Evolutionary conservation across 92 coral and sea anemone genomes (phyloP).

Genomic region (Epizoanthus rinbou): DNA sequence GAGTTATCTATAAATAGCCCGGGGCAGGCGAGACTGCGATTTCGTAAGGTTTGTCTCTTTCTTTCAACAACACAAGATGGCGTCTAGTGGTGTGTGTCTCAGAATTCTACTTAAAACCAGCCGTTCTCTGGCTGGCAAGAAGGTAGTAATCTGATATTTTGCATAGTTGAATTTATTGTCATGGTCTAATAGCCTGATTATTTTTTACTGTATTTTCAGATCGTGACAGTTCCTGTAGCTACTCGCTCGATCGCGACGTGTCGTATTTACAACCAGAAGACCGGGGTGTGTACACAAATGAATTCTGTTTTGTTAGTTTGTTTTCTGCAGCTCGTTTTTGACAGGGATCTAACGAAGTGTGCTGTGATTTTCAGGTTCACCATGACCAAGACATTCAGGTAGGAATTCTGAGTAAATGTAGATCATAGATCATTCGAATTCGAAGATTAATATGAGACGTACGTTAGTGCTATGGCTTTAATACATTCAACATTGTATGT

Average conservation of each 20-base stretch:
- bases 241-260: slow-evolving; percentile 36
- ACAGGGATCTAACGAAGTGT: not conserved
- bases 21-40: not conserved
- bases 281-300: slow-evolving; percentile 19
- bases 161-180: not conserved
- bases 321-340: not conserved
- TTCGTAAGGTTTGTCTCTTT: not conserved
- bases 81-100: slow-evolving; percentile 27
- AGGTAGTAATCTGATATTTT: not conserved
- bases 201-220: not conserved
- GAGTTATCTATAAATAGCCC: not conserved
- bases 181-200: not conserved
- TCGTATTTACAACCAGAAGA: slow-evolving; percentile 27
- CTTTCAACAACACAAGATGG: slow-evolving; percentile 27
- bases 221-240: not conserved
- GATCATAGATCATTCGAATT: not conserved
- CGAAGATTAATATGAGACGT: too few species aligned
- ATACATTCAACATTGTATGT: too few species aligned
- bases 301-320: not conserved
- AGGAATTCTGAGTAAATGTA: not conserved
- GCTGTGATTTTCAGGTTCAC: slow-evolving; percentile 7
- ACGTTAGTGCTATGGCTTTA: too few species aligned
- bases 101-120: slow-evolving; percentile 25
- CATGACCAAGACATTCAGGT: slow-evolving; percentile 42
- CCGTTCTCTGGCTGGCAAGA: slow-evolving; percentile 19